These are phyloP conservation scores for Orthosia incerta DNA, from an alignment of 2,888 invertebrate species.

Conservation along the genomic window DNA sequence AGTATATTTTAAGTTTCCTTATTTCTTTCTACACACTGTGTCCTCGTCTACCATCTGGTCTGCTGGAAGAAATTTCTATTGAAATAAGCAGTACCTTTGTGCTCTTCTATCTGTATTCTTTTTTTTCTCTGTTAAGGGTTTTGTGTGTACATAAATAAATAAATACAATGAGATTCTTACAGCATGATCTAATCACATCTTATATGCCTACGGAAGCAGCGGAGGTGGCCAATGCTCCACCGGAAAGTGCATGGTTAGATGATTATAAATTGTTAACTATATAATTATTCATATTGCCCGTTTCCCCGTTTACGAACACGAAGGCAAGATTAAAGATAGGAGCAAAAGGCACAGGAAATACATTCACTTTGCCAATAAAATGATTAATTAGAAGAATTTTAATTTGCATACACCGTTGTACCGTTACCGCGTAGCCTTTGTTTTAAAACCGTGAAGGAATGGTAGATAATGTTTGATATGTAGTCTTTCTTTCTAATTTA, in stretches of 20 bases:
- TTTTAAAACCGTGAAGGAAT: slow-evolving; percentile 56
- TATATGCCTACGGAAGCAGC: not conserved
- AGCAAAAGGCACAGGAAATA: slow-evolving; percentile 60
- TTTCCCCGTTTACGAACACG: slow-evolving; percentile 21
- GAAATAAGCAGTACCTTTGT: too few relatives aligned
- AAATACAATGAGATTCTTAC: too few relatives aligned
- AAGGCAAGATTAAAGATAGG: slow-evolving; percentile 57
- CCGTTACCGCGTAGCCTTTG: slow-evolving; percentile 64
- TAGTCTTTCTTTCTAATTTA: slow-evolving; percentile 37
- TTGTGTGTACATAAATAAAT: too few relatives aligned
- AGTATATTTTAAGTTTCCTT: too few relatives aligned
- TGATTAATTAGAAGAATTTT: slow-evolving; percentile 63
- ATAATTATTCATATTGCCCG: slow-evolving; percentile 22
- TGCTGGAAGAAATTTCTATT: too few relatives aligned
- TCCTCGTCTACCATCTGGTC: too few relatives aligned
- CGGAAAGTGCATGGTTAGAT: slow-evolving; percentile 4
- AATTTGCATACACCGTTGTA: slow-evolving; percentile 61
- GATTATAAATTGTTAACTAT: not conserved
- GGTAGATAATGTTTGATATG: slow-evolving; percentile 27
- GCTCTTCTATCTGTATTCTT: too few relatives aligned
- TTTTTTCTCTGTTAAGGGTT: too few relatives aligned
- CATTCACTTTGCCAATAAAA: slow-evolving; percentile 64
- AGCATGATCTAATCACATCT: not conserved
- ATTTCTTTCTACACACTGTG: too few relatives aligned
- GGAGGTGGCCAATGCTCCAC: not conserved